Percentiles rank a stretch among this genome's conserved stretches.
phyloP scores from a whole-genome alignment of 2,888 invertebrate species.

The Drymonia ruficornis region DNA sequence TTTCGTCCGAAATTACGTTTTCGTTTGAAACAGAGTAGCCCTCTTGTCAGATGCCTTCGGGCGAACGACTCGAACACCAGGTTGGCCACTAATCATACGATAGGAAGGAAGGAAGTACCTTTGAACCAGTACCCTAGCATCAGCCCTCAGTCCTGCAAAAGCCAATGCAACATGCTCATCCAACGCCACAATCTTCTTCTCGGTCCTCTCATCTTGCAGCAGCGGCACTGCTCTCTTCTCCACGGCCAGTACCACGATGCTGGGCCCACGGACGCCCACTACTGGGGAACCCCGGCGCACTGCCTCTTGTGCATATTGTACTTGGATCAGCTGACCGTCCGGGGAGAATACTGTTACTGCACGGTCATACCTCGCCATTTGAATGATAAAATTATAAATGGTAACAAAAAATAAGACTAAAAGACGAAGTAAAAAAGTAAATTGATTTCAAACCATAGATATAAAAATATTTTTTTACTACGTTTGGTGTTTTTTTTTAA shows the following conservation, averaged over 20 bases:
- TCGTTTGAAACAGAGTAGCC: too few species aligned
- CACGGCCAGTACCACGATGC: slow-evolving; percentile 97
- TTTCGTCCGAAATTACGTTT: too few species aligned
- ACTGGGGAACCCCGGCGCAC: slow-evolving; percentile 93
- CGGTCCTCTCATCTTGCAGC: slow-evolving; percentile 97
- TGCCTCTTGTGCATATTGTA: slow-evolving; percentile 98
- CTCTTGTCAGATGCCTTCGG: too few species aligned
- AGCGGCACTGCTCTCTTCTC: slow-evolving; percentile 98
- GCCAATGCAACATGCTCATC: slow-evolving; percentile 99
- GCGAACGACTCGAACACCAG: too few species aligned
- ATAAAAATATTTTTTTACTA: too few species aligned
- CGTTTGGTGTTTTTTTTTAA: too few species aligned
- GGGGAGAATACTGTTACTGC: slow-evolving; percentile 99
- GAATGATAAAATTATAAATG: not conserved
- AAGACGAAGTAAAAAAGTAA: not conserved
- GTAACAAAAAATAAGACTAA: slow-evolving; percentile 2
- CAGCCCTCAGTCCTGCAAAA: slow-evolving; percentile 97
- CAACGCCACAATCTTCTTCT: slow-evolving; percentile 96
- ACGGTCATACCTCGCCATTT: slow-evolving; percentile 93
- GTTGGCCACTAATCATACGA: too few species aligned
- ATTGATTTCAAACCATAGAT: too few species aligned
- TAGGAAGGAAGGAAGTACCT: too few species aligned
- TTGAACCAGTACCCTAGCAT: slow-evolving; percentile 95
- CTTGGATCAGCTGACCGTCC: slow-evolving; percentile 98
- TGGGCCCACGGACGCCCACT: slow-evolving; percentile 95